Evolutionary conservation across 2,888 invertebrate genomes (phyloP).

Genomic region (Axea sp.): DNA sequence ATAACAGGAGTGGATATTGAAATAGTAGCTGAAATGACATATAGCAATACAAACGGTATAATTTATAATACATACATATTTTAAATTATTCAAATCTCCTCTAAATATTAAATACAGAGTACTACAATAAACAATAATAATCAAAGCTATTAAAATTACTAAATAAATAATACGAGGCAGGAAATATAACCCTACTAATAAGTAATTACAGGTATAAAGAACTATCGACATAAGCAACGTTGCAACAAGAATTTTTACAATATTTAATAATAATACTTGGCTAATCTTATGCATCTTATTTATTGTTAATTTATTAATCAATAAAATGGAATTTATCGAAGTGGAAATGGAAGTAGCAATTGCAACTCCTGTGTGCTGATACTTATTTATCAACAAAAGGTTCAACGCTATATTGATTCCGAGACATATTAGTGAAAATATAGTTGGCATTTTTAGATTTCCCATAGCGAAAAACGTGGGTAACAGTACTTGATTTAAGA

Average conservation of each 20-base stretch:
- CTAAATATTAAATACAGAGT: conserved; percentile 22
- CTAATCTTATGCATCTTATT: conserved; percentile 33
- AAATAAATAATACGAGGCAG: conserved; percentile 31
- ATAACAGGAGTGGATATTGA: no score
- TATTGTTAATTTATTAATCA: conserved; percentile 29
- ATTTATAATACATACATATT: no score
- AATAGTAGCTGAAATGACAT: no score
- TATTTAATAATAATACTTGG: conserved; percentile 27
- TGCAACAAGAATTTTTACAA: conserved; percentile 21
- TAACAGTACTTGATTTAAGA: conserved; percentile 30
- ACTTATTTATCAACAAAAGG: conserved; percentile 22
- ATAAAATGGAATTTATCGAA: conserved; percentile 29
- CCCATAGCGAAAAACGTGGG: conserved; percentile 27
- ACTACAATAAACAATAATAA: conserved; percentile 30
- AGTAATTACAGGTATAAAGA: conserved; percentile 27
- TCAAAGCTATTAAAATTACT: conserved; percentile 33
- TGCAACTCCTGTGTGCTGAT: conserved; percentile 26
- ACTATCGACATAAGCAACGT: conserved; percentile 21
- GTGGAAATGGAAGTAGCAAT: conserved; percentile 36
- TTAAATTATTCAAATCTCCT: conserved; percentile 17
- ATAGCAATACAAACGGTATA: no score
- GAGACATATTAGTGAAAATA: conserved; percentile 28
- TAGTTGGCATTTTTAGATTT: conserved; percentile 28
- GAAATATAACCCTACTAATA: conserved; percentile 24
- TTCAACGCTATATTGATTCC: conserved; percentile 30